Conservation (phyloP, 2,888 invertebrate genomes). For the Drosophila greeni region DNA sequence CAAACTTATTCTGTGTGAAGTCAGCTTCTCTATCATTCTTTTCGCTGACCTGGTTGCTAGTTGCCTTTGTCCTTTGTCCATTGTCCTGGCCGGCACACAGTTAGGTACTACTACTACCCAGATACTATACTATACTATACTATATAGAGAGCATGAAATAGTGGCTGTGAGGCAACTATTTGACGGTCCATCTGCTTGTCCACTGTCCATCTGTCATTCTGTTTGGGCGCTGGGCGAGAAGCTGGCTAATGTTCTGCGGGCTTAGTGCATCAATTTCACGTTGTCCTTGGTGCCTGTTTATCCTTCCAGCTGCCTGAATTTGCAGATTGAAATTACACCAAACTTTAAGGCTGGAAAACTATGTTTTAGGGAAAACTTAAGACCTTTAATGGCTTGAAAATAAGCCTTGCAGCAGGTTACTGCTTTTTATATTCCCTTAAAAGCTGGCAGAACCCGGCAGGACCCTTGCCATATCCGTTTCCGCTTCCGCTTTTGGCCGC, state of each 20-base stretch:
- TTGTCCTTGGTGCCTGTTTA: not conserved
- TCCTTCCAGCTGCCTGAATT: not conserved
- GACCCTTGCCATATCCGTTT: conserved; percentile 60
- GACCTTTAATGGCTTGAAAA: too few relatives aligned
- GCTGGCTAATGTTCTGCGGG: conserved; percentile 3
- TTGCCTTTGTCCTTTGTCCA: conserved; percentile 17
- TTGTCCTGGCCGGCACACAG: not conserved
- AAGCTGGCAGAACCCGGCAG: not conserved
- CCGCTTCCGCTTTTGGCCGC: conserved; percentile 24
- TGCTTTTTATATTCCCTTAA: too few relatives aligned
- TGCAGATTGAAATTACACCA: too few relatives aligned
- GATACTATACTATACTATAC: too few relatives aligned
- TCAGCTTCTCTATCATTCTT: not conserved
- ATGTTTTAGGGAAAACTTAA: too few relatives aligned
- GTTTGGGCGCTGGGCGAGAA: conserved; percentile 15
- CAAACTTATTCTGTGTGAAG: too few relatives aligned
- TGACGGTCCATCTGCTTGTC: conserved; percentile 27
- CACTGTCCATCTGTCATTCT: conserved; percentile 25
- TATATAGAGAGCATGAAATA: not conserved
- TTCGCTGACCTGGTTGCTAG: conserved; percentile 18
- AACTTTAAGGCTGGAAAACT: not conserved
- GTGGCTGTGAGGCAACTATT: conserved; percentile 5
- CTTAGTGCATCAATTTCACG: conserved; percentile 12
- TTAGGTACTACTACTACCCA: too few relatives aligned
- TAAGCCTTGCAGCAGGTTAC: too few relatives aligned